phyloP scores from a whole-genome alignment of 2,113 vertebrate genomes.

The Fregetta grallaria region DNA sequence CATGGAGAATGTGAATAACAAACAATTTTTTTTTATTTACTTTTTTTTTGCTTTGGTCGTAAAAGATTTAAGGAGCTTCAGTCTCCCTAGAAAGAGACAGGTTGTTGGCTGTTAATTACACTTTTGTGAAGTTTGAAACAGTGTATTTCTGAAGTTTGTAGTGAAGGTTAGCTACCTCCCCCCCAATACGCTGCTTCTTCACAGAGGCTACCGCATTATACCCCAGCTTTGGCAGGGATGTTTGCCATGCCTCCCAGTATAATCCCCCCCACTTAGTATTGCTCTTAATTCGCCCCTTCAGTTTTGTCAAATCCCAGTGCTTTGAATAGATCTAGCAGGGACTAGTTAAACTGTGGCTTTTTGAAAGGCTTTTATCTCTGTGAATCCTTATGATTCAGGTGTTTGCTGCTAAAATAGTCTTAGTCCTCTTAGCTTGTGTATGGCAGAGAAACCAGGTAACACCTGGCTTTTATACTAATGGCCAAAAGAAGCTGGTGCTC shows the following conservation, averaged over 20 bases:
- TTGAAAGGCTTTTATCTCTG: background rate
- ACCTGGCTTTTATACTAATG: background rate
- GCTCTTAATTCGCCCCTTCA: background rate
- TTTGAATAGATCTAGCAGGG: background rate
- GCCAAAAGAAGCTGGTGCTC: background rate
- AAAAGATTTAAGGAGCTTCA: background rate
- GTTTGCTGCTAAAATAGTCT: background rate
- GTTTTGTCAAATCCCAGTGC: background rate
- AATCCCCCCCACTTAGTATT: background rate
- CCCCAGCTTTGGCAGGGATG: background rate
- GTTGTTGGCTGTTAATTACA: background rate
- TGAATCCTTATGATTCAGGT: background rate
- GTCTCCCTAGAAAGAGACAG: background rate
- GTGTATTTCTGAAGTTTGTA: background rate
- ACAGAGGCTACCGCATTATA: accelerated
- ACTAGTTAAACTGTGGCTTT: background rate
- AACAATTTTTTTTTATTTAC: background rate
- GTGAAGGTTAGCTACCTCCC: background rate
- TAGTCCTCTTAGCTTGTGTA: background rate
- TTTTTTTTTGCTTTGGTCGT: background rate
- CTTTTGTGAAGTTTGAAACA: background rate
- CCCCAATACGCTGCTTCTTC: background rate
- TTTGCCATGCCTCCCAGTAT: background rate
- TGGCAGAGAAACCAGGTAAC: background rate
- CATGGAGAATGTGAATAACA: accelerated